These are phyloP conservation scores for Eidolon helvum DNA, from an alignment of 2,113 vertebrate genomes.

Conservation along the genomic window DNA sequence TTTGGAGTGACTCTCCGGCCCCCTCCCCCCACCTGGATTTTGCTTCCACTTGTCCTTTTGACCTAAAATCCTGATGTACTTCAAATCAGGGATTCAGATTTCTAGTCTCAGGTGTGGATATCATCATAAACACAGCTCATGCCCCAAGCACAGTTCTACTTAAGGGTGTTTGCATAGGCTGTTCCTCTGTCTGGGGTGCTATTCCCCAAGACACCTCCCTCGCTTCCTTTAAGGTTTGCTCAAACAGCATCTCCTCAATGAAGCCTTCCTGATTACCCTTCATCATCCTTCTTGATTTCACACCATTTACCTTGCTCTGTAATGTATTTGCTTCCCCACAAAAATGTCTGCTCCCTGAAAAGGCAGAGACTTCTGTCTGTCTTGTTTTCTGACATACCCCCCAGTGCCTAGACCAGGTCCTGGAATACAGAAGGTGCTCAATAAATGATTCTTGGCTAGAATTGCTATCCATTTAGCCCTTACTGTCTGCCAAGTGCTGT, in stretches of 20 bases:
- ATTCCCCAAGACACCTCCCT: background rate
- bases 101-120: background rate
- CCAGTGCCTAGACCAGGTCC: background rate
- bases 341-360: background rate
- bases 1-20: background rate
- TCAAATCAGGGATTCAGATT: background rate
- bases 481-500: background rate
- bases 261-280: background rate
- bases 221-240: background rate
- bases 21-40: background rate
- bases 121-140: background rate
- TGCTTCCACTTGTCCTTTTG: background rate
- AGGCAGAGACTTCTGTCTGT: background rate
- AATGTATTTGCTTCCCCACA: background rate
- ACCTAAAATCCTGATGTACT: background rate
- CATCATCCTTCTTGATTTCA: accelerated
- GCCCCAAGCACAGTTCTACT: background rate
- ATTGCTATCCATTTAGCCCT: background rate
- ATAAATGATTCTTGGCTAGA: background rate
- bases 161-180: background rate
- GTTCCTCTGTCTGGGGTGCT: background rate
- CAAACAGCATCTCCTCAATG: background rate
- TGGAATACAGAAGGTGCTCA: background rate
- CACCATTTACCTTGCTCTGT: background rate
- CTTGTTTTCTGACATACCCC: background rate